phyloP scores from a whole-genome alignment of 2,113 vertebrate species.

The Heterochromis multidens region DNA sequence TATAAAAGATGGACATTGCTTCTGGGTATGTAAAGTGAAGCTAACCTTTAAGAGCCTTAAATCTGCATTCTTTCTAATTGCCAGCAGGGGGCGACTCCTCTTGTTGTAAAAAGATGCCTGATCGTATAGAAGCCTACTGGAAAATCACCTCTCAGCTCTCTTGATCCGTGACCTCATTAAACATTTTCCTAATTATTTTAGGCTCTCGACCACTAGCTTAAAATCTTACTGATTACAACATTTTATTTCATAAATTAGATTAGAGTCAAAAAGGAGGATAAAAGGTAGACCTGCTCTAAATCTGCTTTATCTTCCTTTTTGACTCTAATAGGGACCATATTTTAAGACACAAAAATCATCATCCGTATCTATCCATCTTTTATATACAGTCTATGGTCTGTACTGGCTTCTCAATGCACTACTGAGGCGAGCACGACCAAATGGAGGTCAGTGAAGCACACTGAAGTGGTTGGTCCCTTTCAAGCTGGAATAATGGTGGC shows the following conservation, averaged over 20 bases:
- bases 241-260: neutral
- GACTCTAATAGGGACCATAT: neutral
- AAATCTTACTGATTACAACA: neutral
- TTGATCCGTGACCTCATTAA: neutral
- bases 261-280: neutral
- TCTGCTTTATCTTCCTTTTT: neutral
- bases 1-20: no score
- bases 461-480: neutral
- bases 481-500: neutral
- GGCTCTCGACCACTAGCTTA: neutral
- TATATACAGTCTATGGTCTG: neutral
- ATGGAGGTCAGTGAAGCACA: neutral
- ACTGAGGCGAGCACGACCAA: no score
- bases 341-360: neutral
- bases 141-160: neutral
- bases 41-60: no score
- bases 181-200: neutral
- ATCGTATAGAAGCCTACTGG: no score
- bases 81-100: no score
- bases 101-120: no score
- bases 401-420: no score
- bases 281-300: neutral
- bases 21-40: no score
- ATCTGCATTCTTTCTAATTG: no score
- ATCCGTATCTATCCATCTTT: neutral